phyloP scores from a whole-genome alignment of 2,113 vertebrate genomes.

The Sturnus vulgaris region DNA sequence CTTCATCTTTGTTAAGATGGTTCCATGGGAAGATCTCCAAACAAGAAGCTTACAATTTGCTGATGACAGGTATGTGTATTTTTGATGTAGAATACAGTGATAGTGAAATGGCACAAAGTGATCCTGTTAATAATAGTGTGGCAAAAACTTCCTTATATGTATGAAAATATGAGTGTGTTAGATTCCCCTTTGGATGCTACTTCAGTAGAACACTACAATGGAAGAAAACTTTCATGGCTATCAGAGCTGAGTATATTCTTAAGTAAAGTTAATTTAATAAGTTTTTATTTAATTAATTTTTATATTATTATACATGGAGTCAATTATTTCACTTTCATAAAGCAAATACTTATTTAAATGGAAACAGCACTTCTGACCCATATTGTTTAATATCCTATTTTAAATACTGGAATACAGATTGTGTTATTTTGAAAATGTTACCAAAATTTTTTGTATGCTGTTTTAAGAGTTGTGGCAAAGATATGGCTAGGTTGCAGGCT shows the following conservation, averaged over 20 bases:
- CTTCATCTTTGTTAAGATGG: slow-evolving; percentile 83
- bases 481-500: not conserved
- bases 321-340: not conserved
- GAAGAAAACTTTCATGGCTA: not conserved
- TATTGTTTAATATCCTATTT: not conserved
- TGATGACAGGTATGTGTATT: slow-evolving; percentile 90
- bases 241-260: not conserved
- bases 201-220: not conserved
- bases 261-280: not conserved
- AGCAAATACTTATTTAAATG: not conserved
- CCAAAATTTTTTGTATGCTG: not conserved
- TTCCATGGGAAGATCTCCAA: slow-evolving; percentile 99
- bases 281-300: not conserved
- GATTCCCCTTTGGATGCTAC: not conserved
- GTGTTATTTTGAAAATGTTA: not conserved
- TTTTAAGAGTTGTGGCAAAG: not conserved
- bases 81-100: not conserved
- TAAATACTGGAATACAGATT: not conserved
- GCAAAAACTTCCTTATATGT: not conserved
- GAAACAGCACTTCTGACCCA: not conserved
- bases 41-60: slow-evolving; percentile 95
- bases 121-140: not conserved
- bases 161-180: not conserved
- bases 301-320: rapidly evolving
- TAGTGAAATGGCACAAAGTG: not conserved